Base-by-base conservation (phyloP, 2,888 invertebrate species). In the Cremastinae sp. region DNA sequence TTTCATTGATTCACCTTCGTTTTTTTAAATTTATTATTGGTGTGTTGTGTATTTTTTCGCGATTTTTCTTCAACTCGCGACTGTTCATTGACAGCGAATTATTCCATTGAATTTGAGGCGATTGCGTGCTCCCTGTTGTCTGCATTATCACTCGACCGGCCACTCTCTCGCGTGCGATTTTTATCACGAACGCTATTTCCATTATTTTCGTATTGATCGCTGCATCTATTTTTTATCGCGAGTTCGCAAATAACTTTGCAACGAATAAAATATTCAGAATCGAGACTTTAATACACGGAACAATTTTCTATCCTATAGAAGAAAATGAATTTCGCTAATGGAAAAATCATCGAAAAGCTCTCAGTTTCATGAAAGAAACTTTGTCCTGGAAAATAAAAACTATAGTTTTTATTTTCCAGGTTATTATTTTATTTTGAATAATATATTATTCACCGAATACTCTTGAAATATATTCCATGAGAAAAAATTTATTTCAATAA, bases 131-230 rank as follows among this genome's bases (percentile, higher is more conserved):
- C 73, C 70, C 64, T 45, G 68, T 61, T 45, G 73, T 59, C 16
- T 71, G 45, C 56, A 65, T 56, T 51, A 51, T 45, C 41, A 41
- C 69, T 39, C 66, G 55, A 49, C 12, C 35, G 41, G 9, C 64
- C 62, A 55, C 69, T 51, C 51, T 16, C 65, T 77, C 65, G 74
- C 69, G 74, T 74, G 76, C 51, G 74, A 77, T 74, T 69, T 74
- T 61, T 55, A 74, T 70, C 76, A 39, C 56, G 45, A 12, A 45
- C 45, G 45, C 39, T 72, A 62, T 61, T 55, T 70, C 76, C 47
- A 58, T 61, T 77, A 72, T 72, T 75, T 28, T 68, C 62, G 68
- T 68, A 72, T 75, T 62, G 75, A 75, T 68, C 72, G 28, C 2
- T 43, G 45, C 47, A 58, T 55, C 51, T 62, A 75, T 75, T 72